Evolutionary conservation across 1,140 invertebrate genomes (phyloP).

Genomic region (Neoseiulus cucumeris): DNA sequence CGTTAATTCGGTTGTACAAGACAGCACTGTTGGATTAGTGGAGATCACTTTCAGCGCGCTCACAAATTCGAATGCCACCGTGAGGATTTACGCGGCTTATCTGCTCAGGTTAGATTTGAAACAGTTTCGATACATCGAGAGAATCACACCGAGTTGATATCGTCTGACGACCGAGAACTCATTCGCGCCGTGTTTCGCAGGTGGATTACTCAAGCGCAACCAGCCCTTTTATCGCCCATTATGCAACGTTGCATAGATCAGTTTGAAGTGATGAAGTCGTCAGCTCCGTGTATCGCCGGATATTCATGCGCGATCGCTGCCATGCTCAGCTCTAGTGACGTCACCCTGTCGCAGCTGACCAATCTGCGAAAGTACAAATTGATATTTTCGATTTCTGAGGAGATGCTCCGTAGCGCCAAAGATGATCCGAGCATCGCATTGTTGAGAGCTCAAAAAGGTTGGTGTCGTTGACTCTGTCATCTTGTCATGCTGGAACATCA

Average conservation of each 20-base stretch:
- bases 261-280: conserved; percentile 67
- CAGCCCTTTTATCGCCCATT: conserved; percentile 74
- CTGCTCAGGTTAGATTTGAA: background rate
- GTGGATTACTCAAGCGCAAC: conserved; percentile 74
- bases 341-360: conserved; percentile 3
- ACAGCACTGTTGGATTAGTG: conserved; percentile 3
- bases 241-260: conserved; percentile 66
- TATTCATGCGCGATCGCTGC: conserved; percentile 84
- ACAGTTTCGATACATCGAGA: background rate
- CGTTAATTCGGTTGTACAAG: conserved; percentile 1
- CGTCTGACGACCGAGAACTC: too few species aligned
- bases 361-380: conserved; percentile 7
- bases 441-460: conserved; percentile 1
- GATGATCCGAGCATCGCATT: conserved; percentile 13
- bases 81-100: conserved; percentile 1
- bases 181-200: conserved; percentile 36
- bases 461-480: too few species aligned
- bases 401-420: conserved; percentile 67
- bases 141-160: too few species aligned
- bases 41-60: conserved; percentile 7
- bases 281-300: conserved; percentile 76
- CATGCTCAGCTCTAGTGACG: conserved; percentile 43
- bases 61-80: conserved; percentile 4
- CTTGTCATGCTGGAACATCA: too few species aligned
- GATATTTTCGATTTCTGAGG: conserved; percentile 91